Evolutionary conservation across 2,113 vertebrate genomes (phyloP).

Genomic region (Suricata suricatta): DNA sequence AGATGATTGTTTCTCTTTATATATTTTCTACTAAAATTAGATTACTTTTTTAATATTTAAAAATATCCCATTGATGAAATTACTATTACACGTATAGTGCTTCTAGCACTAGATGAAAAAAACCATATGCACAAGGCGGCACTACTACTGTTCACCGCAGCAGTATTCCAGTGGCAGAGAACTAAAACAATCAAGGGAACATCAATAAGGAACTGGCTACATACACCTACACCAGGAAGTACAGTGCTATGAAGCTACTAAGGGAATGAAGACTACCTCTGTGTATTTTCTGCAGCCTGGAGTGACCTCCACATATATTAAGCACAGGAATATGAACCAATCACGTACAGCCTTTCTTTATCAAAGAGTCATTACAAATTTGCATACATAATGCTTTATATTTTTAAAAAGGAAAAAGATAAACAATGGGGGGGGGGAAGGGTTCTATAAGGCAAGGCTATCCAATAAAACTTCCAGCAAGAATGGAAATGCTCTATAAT

Average conservation of each 20-base stretch:
- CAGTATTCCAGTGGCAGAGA: background rate
- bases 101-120: background rate
- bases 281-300: background rate
- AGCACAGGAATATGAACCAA: background rate
- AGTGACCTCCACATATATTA: background rate
- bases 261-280: background rate
- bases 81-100: background rate
- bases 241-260: background rate
- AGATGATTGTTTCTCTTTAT: background rate
- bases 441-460: background rate
- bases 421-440: background rate
- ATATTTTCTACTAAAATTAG: background rate
- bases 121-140: background rate
- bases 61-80: background rate
- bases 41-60: conserved; percentile 27
- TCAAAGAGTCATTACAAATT: background rate
- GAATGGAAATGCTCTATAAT: background rate
- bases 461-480: background rate
- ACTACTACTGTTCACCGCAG: background rate
- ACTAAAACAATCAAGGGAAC: background rate
- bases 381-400: background rate
- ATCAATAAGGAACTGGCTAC: background rate
- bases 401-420: conserved; percentile 7
- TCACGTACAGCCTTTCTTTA: background rate
- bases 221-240: background rate